Conservation (phyloP, 2,888 invertebrate genomes). For the Nomada fucata region DNA sequence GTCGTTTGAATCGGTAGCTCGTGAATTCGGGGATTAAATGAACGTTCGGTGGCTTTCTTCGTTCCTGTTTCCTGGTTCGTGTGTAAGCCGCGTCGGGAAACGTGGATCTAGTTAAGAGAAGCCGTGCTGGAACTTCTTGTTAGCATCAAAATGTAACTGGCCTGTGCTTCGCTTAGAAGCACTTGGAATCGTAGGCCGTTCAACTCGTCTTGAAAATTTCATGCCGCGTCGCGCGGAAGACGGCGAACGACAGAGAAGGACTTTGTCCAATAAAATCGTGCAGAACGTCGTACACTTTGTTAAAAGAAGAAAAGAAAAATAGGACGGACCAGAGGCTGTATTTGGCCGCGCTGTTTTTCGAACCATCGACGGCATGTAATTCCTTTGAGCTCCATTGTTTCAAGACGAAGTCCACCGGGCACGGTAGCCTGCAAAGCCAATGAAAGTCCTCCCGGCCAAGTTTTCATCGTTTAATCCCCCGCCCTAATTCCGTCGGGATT, state of each 20-base stretch:
- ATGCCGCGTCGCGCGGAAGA: not conserved
- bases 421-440: not conserved
- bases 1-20: not conserved
- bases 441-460: not conserved
- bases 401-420: not conserved
- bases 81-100: not conserved
- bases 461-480: conserved; percentile 29
- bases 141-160: conserved; percentile 15
- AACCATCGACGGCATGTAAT: conserved; percentile 1
- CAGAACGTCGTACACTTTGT: not conserved
- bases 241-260: not conserved
- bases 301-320: no score
- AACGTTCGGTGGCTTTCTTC: no score
- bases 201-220: conserved; percentile 17
- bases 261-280: conserved; percentile 14
- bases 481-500: conserved; percentile 27
- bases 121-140: not conserved
- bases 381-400: conserved; percentile 5
- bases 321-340: not conserved
- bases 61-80: not conserved
- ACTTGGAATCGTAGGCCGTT: conserved; percentile 10
- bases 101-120: conserved; percentile 15
- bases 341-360: not conserved
- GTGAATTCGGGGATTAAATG: not conserved
- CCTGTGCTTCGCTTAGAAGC: conserved; percentile 3